Base-by-base conservation (phyloP, 35 echinoderm and acorn worm species). In the Ophiothrix spiculata region DNA sequence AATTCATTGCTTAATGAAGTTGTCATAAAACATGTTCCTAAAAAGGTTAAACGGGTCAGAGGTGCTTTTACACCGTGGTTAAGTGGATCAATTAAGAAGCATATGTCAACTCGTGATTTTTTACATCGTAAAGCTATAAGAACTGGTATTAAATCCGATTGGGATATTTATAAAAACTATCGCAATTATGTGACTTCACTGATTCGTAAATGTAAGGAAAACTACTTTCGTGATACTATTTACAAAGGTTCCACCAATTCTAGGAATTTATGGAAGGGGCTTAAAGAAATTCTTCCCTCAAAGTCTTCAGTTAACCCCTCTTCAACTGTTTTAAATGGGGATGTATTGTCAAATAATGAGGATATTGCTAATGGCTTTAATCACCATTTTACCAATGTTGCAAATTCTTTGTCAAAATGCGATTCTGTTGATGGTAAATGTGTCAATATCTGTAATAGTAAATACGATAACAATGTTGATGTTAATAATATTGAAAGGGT, bases 101-200 rank as follows among this genome's bases (percentile, higher is more conserved):
- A 69, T 25, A 69, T 69, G 60, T 69, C 60, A 25, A 69, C 60
- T 12, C 60, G 60, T 69, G 60, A 69, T 25, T 69, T 69, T 69
- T 69, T 69, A 69, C 60, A 69, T 69, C 60, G 60, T 12, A 69
- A n/a, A 12, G 60, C 60, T 69, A 28, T 69, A 69, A 4, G 25
- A 25, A 25, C 60, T n/a, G 60, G 60, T 69, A 28, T 12, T 12
- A 69, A 69, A 69, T 69, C 60, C 2, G 60, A 69, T 28, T 69
- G 60, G 60, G 60, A 69, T n/a, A 28, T 28, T 4, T 69, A 15
- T 69, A 69, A 69, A 28, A 28, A 15, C 29, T 69, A 69, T 28
- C 60, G 60, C 29, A 69, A 69, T 69, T 25, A 69, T 4, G 60
- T 69, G 29, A 69, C 25, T 10, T 15, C 60, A 69, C 17, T 69